These are phyloP conservation scores for Lophochroa leadbeateri DNA, from an alignment of 2,113 vertebrate species.

Conservation along the genomic window DNA sequence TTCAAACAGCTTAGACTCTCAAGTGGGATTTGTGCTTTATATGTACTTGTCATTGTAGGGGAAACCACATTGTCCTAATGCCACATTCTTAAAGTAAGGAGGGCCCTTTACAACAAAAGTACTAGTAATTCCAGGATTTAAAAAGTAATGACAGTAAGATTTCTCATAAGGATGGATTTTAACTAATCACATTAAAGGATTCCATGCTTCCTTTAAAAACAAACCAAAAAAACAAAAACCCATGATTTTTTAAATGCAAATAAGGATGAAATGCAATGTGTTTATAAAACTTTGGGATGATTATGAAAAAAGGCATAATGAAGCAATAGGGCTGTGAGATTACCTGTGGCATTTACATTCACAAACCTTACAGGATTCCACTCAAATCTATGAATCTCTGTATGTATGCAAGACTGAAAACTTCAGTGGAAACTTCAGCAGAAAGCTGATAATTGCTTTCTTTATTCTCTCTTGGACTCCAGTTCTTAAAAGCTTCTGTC, in stretches of 20 bases:
- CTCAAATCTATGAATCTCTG: background rate
- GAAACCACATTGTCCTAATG: slow-evolving; percentile 33
- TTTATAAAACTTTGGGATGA: background rate
- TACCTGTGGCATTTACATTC: background rate
- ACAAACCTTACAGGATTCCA: background rate
- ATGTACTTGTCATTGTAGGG: slow-evolving; percentile 8
- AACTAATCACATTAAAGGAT: slow-evolving; percentile 18
- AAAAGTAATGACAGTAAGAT: background rate
- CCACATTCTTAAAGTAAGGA: slow-evolving; percentile 1
- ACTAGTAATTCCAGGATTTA: slow-evolving; percentile 40
- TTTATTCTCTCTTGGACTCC: background rate
- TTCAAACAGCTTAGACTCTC: slow-evolving; percentile 45
- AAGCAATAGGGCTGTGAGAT: background rate
- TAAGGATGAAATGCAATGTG: background rate
- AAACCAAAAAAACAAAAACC: background rate
- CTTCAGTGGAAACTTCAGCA: background rate
- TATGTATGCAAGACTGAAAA: background rate
- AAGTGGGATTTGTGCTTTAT: slow-evolving; percentile 54
- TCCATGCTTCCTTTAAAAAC: background rate
- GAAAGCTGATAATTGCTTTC: background rate
- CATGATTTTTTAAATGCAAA: background rate
- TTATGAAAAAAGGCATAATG: background rate
- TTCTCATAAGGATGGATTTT: slow-evolving; percentile 25
- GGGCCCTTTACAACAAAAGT: background rate
- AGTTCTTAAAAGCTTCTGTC: background rate